Base-by-base conservation (phyloP, 2,888 invertebrate genomes). In the Leucozona laternaria region DNA sequence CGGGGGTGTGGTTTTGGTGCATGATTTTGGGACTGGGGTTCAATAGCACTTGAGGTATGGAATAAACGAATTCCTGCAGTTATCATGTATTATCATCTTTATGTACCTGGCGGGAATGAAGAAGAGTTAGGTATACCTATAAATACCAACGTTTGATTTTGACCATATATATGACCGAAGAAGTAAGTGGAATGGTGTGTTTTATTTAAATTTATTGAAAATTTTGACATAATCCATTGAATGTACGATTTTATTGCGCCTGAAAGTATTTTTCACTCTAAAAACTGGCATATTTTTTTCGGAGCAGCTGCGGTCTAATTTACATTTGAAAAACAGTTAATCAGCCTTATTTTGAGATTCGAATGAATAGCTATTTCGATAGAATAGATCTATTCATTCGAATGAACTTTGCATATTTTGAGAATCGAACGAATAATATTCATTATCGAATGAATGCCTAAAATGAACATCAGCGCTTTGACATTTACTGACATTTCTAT, bases 21-120 rank as follows among this genome's bases (percentile, higher is more conserved):
- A 5, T 57, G 17, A 31, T 57, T 57, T 37, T 40, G 60, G 60
- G 22, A 60, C 37, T n/a, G 8, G 37, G 31, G 80, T 80, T 81
- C 77, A 85, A 85, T 80, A 80, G 68, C 85, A 80, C 70, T 68
- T 68, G 72, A 50, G 57, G 55, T 85, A 81, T 81, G 62, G 70
- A 62, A 73, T 77, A 81, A 73, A 85, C 22, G 40, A 68, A 77
- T 73, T 73, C 45, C 66, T 80, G 45, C 72, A 72, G 66, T 80
- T 57, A 57, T 53, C 68, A 31, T 72, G 64, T 77, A 72, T 73
- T 80, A 77, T 85, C 20, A 66, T 73, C 22, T 79, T 50, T 43
- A 37, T 48, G 79, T n/a, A 25, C 58, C 10, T 45, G 60, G 64
- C 48, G 64, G 50, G 58, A 40, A 75, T 70, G 68, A 70, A 60